Evolutionary conservation across 2,888 invertebrate genomes (phyloP).

Genomic region (Drosophila paramelanica): DNA sequence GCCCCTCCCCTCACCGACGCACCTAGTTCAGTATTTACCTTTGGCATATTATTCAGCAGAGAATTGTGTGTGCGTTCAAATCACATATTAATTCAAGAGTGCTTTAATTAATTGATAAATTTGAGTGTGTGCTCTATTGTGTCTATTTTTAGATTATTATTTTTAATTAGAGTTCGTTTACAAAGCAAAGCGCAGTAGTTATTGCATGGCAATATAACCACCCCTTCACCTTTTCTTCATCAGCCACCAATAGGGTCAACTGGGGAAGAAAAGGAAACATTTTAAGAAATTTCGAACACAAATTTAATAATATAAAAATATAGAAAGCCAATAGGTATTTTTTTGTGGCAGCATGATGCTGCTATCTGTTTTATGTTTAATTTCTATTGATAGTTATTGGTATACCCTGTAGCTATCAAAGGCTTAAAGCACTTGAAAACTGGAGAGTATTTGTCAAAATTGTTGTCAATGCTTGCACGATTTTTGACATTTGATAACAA

Average conservation of each 20-base stretch:
- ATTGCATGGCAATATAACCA: background rate
- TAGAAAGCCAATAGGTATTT: background rate
- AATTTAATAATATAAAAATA: background rate
- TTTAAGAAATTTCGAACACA: background rate
- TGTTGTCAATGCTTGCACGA: no score
- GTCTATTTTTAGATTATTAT: background rate
- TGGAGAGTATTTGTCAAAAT: no score
- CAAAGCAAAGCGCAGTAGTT: background rate
- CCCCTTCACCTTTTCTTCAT: no score
- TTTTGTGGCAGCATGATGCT: background rate
- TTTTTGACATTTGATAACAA: no score
- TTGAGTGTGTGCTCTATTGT: background rate
- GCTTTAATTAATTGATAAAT: slow-evolving; percentile 21
- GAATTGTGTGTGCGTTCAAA: background rate
- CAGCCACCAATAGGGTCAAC: no score
- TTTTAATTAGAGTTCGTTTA: slow-evolving; percentile 16
- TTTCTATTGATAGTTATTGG: background rate
- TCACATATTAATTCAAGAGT: slow-evolving; percentile 16
- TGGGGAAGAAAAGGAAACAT: no score
- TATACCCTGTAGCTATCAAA: background rate
- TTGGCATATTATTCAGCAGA: background rate
- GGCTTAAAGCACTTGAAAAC: background rate
- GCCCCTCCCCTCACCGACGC: background rate
- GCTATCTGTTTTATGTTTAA: background rate
- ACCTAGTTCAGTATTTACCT: slow-evolving; percentile 5